Evolutionary conservation across 2,888 invertebrate species (phyloP).

Genomic region (Eupithecia tripunctaria): DNA sequence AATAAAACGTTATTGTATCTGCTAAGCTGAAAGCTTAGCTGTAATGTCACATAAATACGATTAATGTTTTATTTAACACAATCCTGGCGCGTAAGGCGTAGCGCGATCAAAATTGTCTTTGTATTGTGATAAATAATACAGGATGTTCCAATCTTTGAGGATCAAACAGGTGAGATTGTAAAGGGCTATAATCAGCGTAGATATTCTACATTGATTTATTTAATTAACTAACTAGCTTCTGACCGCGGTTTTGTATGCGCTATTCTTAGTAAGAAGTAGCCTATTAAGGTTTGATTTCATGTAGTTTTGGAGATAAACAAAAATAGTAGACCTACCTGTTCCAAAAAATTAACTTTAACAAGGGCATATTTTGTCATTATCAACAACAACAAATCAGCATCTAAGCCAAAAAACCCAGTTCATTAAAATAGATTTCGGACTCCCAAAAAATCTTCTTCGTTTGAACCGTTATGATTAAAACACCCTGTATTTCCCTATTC

Average conservation of each 20-base stretch:
- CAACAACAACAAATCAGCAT: not conserved
- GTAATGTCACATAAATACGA: constrained; percentile 60
- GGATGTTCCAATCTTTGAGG: not conserved
- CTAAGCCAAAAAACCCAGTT: not conserved
- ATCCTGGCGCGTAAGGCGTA: constrained; percentile 38
- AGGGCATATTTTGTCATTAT: not conserved
- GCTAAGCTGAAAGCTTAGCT: constrained; percentile 31
- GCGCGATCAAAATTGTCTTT: constrained; percentile 46
- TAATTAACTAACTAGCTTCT: not conserved
- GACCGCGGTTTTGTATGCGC: not conserved
- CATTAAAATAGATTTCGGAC: not conserved
- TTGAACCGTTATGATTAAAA: not conserved
- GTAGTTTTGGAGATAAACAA: not conserved
- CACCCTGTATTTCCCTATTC: not conserved
- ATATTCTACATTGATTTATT: not conserved
- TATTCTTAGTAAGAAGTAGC: not conserved
- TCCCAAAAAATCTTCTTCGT: not conserved
- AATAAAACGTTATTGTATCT: constrained; percentile 25
- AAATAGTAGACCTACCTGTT: not conserved
- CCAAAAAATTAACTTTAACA: not conserved
- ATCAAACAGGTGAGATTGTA: not conserved
- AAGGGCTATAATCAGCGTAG: not conserved
- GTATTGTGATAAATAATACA: constrained; percentile 21
- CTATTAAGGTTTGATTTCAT: not conserved
- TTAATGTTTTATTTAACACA: constrained; percentile 58